Evolutionary conservation across 2,888 invertebrate genomes (phyloP), one percentile per base, ranked within the genome.

Genomic region (Onchidella celtica): DNA sequence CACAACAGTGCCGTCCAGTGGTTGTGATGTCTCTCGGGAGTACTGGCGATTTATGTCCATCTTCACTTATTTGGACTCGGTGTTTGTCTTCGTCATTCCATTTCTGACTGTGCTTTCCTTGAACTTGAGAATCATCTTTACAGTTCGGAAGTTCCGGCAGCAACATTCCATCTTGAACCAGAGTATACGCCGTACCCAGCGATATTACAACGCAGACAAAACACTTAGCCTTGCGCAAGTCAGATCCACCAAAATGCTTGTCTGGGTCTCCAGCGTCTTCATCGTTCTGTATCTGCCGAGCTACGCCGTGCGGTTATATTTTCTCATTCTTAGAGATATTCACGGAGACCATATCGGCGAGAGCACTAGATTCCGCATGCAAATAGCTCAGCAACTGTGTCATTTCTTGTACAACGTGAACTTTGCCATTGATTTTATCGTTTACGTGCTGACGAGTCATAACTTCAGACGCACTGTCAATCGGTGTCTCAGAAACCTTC

Each of bases 271-370:
- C 21, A 89, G 86, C 21, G 87, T 90, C 9, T 90, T 90, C 83
- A 85, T 91, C 4, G 83, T 91, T 17, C 87, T 91, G 6, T 89
- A 89, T 66, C 81, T 91, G 27, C 91, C 91, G 14, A 91, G 90
- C 75, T 89, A 92, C 83, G 89, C 88, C 11, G 86, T 89, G 40
- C 82, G 90, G 6, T 76, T 90, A 66, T 89, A 88, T 79, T 83
- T 89, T 11, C 80, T 89, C 55, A 82, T 90, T 4, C 69, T 86
- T 27, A 66, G 86, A n/a, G 63, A 83, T 32, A 79, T 80, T 6
- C 65, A 79, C 3, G 69, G 65, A 1, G 40, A 40, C 9, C 34
- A 65, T 32, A 73, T 77, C 63, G 73, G 68, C 47, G 73, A 86
- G 29, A 73, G 81, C 9, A 73, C 83, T 36, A 77, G 83, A 34